A percentile compares a stretch with the other conserved stretches of the same genome.
These are phyloP conservation scores for Ceyx margarethae DNA, from an alignment of 2,113 vertebrate genomes.

Conservation along the genomic window DNA sequence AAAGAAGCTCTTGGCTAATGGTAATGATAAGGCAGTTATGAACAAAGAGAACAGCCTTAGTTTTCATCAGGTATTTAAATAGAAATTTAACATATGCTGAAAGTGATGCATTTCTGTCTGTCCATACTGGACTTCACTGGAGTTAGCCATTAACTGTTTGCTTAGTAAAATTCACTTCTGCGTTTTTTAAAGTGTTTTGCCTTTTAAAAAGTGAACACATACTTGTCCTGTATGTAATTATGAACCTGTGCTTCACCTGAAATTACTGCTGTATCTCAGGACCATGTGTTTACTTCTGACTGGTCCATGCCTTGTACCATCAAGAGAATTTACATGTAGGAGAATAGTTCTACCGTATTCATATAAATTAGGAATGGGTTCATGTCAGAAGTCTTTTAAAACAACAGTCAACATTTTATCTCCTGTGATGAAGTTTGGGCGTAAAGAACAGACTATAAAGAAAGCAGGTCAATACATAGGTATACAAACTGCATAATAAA, in stretches of 20 bases:
- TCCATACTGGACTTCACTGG: neutral
- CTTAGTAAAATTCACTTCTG: neutral
- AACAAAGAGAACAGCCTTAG: neutral
- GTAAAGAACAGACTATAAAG: neutral
- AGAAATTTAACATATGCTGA: neutral
- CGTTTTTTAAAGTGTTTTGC: neutral
- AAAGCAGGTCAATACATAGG: neutral
- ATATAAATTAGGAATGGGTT: neutral
- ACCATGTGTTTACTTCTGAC: neutral
- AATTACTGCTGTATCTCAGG: neutral
- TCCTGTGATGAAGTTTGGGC: neutral
- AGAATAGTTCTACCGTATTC: neutral
- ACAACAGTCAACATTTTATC: neutral
- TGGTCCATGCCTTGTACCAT: neutral
- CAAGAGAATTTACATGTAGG: neutral
- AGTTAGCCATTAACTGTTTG: neutral
- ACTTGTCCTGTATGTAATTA: neutral
- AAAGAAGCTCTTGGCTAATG: neutral
- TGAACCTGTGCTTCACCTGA: neutral
- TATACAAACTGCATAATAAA: neutral
- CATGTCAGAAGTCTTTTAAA: neutral
- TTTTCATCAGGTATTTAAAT: neutral
- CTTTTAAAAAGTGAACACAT: neutral
- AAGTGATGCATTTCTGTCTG: neutral
- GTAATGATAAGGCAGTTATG: neutral